A percentile compares a stretch with the other conserved stretches of the same genome.
These are phyloP conservation scores for Agrenia bidenticulata DNA, from an alignment of 2,888 invertebrate genomes.

Conservation along the genomic window DNA sequence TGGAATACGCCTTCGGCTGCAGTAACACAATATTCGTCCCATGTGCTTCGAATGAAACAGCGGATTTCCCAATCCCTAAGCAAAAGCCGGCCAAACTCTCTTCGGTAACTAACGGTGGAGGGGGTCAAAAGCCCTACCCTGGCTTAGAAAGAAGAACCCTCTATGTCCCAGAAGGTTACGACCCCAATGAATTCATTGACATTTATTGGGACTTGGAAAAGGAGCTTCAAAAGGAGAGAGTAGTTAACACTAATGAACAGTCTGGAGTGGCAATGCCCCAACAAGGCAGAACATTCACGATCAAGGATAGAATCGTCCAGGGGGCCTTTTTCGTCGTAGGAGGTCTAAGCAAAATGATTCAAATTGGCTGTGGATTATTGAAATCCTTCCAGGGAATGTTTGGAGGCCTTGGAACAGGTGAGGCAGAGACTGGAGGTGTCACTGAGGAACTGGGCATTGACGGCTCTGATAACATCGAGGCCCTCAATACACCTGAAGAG, in stretches of 20 bases:
- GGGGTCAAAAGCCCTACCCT: neutral
- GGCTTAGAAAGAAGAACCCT: neutral
- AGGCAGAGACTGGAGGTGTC: constrained; percentile 1
- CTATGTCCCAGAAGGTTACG: neutral
- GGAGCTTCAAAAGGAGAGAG: neutral
- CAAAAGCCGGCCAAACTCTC: neutral
- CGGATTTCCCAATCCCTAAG: constrained; percentile 11
- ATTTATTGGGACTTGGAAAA: constrained; percentile 16
- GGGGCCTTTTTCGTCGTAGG: too few relatives aligned
- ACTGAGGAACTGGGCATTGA: neutral
- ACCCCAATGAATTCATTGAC: constrained; percentile 5
- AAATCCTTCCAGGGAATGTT: constrained; percentile 16
- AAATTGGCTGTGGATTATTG: constrained; percentile 13
- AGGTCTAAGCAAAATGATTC: too few relatives aligned
- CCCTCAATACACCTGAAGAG: neutral
- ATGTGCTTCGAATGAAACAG: constrained; percentile 19
- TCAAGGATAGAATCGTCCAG: too few relatives aligned
- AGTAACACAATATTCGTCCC: constrained; percentile 16
- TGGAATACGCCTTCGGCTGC: constrained; percentile 12
- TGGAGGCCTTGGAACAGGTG: constrained; percentile 14
- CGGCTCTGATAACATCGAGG: neutral
- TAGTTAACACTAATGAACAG: too few relatives aligned
- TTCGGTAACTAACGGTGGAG: too few relatives aligned
- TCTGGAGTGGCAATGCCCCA: too few relatives aligned
- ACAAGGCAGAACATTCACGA: too few relatives aligned